phyloP scores from a whole-genome alignment of 2,113 vertebrate species.

The Rhynchomys soricoides region DNA sequence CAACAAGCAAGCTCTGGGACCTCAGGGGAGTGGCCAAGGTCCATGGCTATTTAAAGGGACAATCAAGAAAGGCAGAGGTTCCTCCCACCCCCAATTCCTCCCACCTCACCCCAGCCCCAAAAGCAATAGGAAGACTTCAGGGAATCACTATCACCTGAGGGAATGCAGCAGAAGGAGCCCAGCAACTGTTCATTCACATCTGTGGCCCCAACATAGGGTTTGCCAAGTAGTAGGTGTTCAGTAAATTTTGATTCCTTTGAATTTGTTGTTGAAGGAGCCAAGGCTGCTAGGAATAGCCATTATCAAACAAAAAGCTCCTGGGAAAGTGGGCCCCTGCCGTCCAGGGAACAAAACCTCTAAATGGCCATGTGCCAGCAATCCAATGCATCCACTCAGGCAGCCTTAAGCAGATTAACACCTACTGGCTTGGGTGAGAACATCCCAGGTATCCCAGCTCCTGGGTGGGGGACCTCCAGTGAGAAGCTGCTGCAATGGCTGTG shows the following conservation, averaged over 20 bases:
- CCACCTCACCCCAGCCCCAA: no score
- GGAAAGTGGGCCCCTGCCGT: slow-evolving; percentile 74
- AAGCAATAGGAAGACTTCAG: not conserved
- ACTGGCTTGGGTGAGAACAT: slow-evolving; percentile 75
- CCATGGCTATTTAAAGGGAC: not conserved
- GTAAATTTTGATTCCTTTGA: slow-evolving; percentile 69
- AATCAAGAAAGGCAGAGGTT: not conserved
- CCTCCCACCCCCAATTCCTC: no score
- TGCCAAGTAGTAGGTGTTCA: slow-evolving; percentile 75
- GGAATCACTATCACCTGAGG: slow-evolving; percentile 45
- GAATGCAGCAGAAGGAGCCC: slow-evolving; percentile 18
- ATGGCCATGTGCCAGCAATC: slow-evolving; percentile 78
- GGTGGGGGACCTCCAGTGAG: slow-evolving; percentile 67
- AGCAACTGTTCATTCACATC: slow-evolving; percentile 63
- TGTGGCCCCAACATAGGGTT: slow-evolving; percentile 66
- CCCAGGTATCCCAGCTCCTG: slow-evolving; percentile 58
- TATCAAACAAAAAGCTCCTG: slow-evolving; percentile 78
- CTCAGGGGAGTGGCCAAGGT: not conserved
- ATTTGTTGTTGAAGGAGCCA: slow-evolving; percentile 64
- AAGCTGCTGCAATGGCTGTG: not conserved
- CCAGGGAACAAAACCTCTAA: slow-evolving; percentile 77
- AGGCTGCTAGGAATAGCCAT: slow-evolving; percentile 65
- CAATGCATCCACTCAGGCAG: slow-evolving; percentile 72
- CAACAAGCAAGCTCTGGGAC: slow-evolving; percentile 14
- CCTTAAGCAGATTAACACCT: slow-evolving; percentile 81